These are phyloP conservation scores for Ceriagrion tenellum DNA, from an alignment of 2,888 invertebrate species.

Conservation along the genomic window DNA sequence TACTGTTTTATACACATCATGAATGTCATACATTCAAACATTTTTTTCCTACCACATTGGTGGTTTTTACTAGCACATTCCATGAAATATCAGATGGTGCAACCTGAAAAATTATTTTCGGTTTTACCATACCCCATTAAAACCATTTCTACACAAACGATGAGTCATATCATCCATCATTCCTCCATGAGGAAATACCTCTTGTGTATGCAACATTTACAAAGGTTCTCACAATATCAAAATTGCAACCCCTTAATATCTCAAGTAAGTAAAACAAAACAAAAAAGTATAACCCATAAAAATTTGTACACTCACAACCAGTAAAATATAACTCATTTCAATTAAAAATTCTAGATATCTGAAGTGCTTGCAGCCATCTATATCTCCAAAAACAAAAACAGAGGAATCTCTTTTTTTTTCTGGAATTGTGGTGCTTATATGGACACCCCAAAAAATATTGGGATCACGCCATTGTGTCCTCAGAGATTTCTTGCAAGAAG, in stretches of 20 bases:
- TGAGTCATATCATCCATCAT: constrained; percentile 42
- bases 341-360: constrained; percentile 60
- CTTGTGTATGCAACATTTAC: constrained; percentile 57
- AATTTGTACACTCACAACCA: constrained; percentile 65
- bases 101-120: constrained; percentile 52
- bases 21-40: constrained; percentile 61
- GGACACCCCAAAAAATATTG: constrained; percentile 41
- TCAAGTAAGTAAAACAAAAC: constrained; percentile 43
- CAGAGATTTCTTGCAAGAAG: constrained; percentile 60
- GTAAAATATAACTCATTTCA: constrained; percentile 62
- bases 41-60: constrained; percentile 41
- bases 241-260: constrained; percentile 58
- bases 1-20: constrained; percentile 67
- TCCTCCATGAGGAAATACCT: constrained; percentile 44
- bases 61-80: constrained; percentile 58
- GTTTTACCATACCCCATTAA: constrained; percentile 45
- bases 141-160: constrained; percentile 59
- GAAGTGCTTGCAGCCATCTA: constrained; percentile 59
- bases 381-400: constrained; percentile 55
- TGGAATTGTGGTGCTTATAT: constrained; percentile 45
- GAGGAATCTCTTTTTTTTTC: constrained; percentile 50
- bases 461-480: constrained; percentile 51
- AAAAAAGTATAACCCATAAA: constrained; percentile 56
- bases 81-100: constrained; percentile 56
- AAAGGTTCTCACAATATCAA: constrained; percentile 55